phyloP scores from a whole-genome alignment of 2,888 invertebrate species.

The Drosophila nr. perissopoda region DNA sequence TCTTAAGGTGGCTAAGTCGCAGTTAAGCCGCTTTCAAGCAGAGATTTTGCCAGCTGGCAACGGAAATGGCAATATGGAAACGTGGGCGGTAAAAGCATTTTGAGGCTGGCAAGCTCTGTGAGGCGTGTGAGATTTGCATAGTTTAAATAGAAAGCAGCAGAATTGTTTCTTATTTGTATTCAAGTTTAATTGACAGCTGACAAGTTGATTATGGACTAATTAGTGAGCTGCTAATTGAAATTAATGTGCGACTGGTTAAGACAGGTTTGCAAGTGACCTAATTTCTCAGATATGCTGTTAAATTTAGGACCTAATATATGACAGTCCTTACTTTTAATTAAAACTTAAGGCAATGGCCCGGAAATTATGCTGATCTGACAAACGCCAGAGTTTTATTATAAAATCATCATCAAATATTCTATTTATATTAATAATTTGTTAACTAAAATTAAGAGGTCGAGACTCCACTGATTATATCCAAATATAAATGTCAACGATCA shows the following conservation, averaged over 20 bases:
- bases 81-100: background rate
- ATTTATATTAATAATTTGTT: background rate
- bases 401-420: background rate
- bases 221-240: conserved; percentile 60
- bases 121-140: conserved; percentile 45
- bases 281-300: background rate
- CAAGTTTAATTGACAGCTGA: conserved; percentile 66
- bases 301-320: background rate
- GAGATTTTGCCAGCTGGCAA: conserved; percentile 27
- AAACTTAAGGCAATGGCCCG: background rate
- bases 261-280: background rate
- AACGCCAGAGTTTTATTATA: background rate
- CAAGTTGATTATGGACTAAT: conserved; percentile 68
- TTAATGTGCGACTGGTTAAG: conserved; percentile 41
- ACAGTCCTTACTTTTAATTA: background rate
- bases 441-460: conserved; percentile 1
- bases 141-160: conserved; percentile 3
- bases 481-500: conserved; percentile 40
- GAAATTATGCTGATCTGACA: background rate
- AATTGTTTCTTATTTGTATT: conserved; percentile 34
- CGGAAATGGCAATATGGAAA: conserved; percentile 8
- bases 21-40: conserved; percentile 60
- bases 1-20: conserved; percentile 46
- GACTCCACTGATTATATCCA: conserved; percentile 22
- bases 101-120: background rate